phyloP scores from a whole-genome alignment of 2,113 vertebrate species.

The Abramis brama region DNA sequence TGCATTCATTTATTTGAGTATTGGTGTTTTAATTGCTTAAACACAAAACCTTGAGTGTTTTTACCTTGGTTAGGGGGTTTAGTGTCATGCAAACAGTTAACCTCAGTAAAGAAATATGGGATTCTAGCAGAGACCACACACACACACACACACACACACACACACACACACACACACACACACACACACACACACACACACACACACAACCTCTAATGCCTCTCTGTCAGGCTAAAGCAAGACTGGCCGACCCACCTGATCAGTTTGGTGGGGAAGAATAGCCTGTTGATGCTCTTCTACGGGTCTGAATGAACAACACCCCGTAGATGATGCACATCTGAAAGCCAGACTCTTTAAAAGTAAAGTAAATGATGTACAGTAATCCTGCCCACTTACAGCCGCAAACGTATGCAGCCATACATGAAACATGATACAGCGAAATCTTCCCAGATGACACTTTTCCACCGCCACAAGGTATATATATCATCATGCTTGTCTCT shows the following conservation, averaged over 20 bases:
- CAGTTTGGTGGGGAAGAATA: neutral
- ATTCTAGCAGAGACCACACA: neutral
- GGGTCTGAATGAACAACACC: neutral
- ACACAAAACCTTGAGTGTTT: neutral
- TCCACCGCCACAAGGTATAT: neutral
- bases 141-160: neutral
- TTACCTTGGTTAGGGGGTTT: neutral
- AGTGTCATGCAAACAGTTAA: slow-evolving; percentile 3
- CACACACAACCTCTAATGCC: neutral
- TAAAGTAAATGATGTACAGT: neutral
- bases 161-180: neutral
- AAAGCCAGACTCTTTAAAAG: neutral
- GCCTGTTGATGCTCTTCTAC: neutral
- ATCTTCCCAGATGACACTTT: neutral
- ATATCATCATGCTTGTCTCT: no score
- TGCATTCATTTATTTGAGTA: neutral
- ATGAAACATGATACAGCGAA: neutral
- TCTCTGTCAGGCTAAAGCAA: neutral
- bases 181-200: neutral
- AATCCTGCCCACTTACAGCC: neutral
- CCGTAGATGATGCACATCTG: neutral
- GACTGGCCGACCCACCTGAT: neutral
- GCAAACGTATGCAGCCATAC: neutral
- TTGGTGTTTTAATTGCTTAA: neutral
- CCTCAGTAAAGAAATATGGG: neutral